phyloP scores from a whole-genome alignment of 2,888 invertebrate genomes.

The Thymelicus lineola region DNA sequence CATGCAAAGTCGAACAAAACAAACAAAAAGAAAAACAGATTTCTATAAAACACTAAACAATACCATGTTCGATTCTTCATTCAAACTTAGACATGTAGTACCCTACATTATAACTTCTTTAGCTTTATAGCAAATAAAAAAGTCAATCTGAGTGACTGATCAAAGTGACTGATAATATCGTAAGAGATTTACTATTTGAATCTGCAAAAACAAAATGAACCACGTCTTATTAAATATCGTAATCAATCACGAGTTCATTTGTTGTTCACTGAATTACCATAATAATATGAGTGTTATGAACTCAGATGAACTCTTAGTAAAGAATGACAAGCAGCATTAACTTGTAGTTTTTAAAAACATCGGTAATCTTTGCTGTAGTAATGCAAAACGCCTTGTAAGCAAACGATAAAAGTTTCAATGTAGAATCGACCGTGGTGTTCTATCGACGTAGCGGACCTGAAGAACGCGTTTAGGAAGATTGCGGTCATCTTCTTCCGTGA shows the following conservation, averaged over 20 bases:
- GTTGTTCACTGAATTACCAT: background rate
- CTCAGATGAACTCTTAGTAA: too few relatives aligned
- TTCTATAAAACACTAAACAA: conserved; percentile 51
- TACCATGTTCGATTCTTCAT: conserved; percentile 63
- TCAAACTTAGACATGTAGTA: conserved; percentile 43
- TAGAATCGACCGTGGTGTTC: conserved; percentile 73
- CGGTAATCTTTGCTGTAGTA: too few relatives aligned
- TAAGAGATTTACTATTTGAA: background rate
- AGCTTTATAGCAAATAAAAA: background rate
- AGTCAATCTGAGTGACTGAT: background rate
- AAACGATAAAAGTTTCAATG: conserved; percentile 50
- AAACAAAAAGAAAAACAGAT: conserved; percentile 48
- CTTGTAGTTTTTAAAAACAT: too few relatives aligned
- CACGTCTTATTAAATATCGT: background rate
- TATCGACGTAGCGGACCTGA: conserved; percentile 90
- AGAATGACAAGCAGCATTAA: too few relatives aligned
- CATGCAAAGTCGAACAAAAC: conserved; percentile 67
- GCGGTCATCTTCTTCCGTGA: conserved; percentile 97
- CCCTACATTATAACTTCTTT: background rate
- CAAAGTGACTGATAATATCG: background rate
- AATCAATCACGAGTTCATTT: background rate
- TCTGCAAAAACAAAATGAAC: background rate
- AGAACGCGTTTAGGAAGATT: conserved; percentile 97
- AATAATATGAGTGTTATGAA: too few relatives aligned
- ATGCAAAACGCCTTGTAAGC: too few relatives aligned